phyloP scores from a whole-genome alignment of 2,797 vertebrate genomes.

The Pelobates cultripes region DNA sequence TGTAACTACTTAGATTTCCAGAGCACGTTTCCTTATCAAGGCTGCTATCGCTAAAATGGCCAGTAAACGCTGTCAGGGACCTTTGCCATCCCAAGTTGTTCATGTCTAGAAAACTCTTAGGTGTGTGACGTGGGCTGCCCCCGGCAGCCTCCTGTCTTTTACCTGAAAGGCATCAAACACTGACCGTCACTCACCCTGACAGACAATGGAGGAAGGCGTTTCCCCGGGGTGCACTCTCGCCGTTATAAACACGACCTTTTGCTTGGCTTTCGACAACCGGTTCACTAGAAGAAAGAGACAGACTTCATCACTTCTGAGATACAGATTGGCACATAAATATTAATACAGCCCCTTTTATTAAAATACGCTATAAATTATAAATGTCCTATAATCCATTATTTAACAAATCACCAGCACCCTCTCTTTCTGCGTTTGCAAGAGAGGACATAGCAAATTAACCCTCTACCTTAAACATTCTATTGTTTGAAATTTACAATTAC shows the following conservation, averaged over 20 bases:
- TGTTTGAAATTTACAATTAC: not conserved
- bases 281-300: constrained; percentile 73
- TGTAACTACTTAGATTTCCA: too few relatives aligned
- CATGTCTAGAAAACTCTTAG: not conserved
- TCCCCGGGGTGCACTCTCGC: constrained; percentile 94
- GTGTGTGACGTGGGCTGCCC: not conserved
- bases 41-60: not conserved
- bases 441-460: constrained; percentile 24
- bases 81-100: not conserved
- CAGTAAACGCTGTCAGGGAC: not conserved
- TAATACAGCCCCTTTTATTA: constrained; percentile 54
- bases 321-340: constrained; percentile 44
- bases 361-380: constrained; percentile 52
- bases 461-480: not conserved
- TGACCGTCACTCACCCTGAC: constrained; percentile 85
- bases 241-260: constrained; percentile 93
- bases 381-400: constrained; percentile 46
- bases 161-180: constrained; percentile 22
- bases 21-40: not conserved
- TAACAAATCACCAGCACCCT: constrained; percentile 36
- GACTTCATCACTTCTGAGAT: constrained; percentile 53
- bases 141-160: constrained; percentile 22
- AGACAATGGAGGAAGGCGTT: constrained; percentile 96
- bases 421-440: constrained; percentile 13
- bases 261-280: constrained; percentile 79